Evolutionary conservation across 2,113 vertebrate species (phyloP).

Genomic region (Mugil cephalus): DNA sequence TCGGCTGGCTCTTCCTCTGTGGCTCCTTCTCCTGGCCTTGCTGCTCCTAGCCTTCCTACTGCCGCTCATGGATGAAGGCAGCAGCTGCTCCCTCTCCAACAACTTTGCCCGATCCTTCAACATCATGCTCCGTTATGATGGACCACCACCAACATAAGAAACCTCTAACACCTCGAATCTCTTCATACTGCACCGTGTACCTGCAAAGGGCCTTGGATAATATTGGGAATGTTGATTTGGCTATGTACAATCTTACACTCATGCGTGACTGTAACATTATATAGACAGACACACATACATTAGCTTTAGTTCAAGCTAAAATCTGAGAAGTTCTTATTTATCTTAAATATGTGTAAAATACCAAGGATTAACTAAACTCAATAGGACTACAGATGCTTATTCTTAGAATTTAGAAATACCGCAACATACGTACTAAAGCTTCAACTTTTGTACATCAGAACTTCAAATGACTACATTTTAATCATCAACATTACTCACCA

Average conservation of each 20-base stretch:
- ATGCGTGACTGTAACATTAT: too few species aligned
- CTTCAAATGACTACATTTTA: too few species aligned
- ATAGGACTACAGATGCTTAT: too few species aligned
- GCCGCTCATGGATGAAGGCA: conserved; percentile 84
- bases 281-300: too few species aligned
- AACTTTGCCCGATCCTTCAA: conserved; percentile 94
- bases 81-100: conserved; percentile 91
- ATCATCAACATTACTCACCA: too few species aligned
- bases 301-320: too few species aligned
- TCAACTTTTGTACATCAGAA: too few species aligned
- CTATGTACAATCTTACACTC: background rate
- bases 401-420: too few species aligned
- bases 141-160: conserved; percentile 90
- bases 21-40: conserved; percentile 88
- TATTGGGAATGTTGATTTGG: background rate
- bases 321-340: too few species aligned
- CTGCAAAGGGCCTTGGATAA: background rate
- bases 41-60: conserved; percentile 92
- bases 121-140: conserved; percentile 90
- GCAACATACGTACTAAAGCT: too few species aligned
- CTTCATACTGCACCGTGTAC: background rate
- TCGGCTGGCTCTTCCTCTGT: conserved; percentile 87
- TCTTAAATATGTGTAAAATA: too few species aligned
- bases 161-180: background rate
- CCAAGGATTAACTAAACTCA: too few species aligned